Evolutionary conservation across 2,113 vertebrate genomes (phyloP), one percentile per base, ranked within the genome.

Genomic region (Sceloporus tristichus): DNA sequence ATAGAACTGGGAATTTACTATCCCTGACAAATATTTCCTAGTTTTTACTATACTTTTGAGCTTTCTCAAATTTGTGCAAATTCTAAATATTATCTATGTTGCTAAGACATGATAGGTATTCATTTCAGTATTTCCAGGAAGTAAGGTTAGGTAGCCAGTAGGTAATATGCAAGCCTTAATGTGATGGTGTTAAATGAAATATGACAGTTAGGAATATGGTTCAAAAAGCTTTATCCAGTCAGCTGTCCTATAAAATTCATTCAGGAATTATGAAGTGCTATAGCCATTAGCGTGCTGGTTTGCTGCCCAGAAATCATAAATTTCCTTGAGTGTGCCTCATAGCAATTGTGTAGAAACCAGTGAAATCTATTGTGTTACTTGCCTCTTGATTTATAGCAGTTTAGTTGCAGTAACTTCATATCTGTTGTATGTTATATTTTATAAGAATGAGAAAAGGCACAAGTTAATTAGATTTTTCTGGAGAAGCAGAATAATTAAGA

Each of bases 301-400:
- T 79, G 71, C 40, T 74, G 56, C 83, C n/a, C 68, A 79, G 66
- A 40, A 87, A 56, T 23, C 66, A 42, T 74, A 74, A 92, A 71
- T 90, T 77, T 90, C 62, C 40, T 3, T 56, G 2, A 87, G 84
- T 76, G 9, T 79, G 85, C 59, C 48, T 25, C 71, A 86, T 89
- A 92, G 89, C 29, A 88, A 3, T 42, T 90, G 91, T 94, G 90
- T 88, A 54, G n/a, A 90, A 74, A 91, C 90, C 92, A 34, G 42
- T 4, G 4, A 56, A 85, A 23, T 6, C 48, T 70, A 59, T 91
- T 79, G 13, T 93, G 56, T 91, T 90, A 79, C 71, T 76, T 34
- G 9, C 88, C 59, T 79, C 92, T 90, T 82, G 84, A 90, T 66
- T 18, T 89, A 38, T 84, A n/a, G 27, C 42, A 83, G 53, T 19